Conservation (phyloP, 2,888 invertebrate species). For the Spisula subtruncata region DNA sequence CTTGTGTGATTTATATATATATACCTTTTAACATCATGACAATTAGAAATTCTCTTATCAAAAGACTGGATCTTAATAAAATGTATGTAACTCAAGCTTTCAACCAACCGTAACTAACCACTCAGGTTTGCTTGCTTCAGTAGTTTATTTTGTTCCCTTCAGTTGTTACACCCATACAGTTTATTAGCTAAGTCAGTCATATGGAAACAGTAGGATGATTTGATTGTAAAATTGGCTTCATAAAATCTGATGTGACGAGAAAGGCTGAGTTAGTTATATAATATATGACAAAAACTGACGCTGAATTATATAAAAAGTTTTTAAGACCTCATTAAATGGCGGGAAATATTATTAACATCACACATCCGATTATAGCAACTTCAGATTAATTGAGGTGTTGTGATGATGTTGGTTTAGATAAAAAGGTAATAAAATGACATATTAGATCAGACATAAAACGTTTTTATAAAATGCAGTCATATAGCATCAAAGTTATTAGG, state of each 20-base stretch:
- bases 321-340: neutral
- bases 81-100: neutral
- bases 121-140: neutral
- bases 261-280: neutral
- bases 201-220: neutral
- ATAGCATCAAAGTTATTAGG: neutral
- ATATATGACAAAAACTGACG: neutral
- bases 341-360: neutral
- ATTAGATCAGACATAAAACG: neutral
- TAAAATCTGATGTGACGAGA: neutral
- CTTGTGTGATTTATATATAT: neutral
- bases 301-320: neutral
- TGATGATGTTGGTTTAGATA: neutral
- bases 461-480: neutral
- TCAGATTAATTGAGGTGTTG: neutral
- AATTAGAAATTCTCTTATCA: constrained; percentile 4
- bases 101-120: neutral
- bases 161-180: neutral
- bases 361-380: neutral
- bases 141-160: neutral
- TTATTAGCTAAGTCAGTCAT: neutral
- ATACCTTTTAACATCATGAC: constrained; percentile 5
- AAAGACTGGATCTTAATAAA: neutral
- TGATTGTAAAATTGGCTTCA: neutral
- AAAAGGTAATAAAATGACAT: neutral